A percentile compares a stretch with the other conserved stretches of the same genome.
Evolutionary conservation across 2,113 vertebrate species (phyloP).

Genomic region (Cisticola juncidis): DNA sequence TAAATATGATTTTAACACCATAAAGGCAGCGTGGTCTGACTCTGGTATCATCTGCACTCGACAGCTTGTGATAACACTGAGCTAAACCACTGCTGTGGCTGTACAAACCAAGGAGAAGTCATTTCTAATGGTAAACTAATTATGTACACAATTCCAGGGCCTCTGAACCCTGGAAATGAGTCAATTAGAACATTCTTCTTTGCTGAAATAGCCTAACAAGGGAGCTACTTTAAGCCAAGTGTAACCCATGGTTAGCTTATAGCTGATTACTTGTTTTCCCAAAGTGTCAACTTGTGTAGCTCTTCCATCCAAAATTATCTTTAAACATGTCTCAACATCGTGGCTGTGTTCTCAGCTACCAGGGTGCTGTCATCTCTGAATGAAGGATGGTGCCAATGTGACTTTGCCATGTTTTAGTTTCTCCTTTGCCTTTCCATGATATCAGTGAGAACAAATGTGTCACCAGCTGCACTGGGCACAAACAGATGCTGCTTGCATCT

Average conservation of each 20-base stretch:
- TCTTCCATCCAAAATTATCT: neutral
- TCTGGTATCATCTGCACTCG: accelerated
- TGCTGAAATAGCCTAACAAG: neutral
- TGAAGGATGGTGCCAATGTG: neutral
- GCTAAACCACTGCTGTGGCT: neutral
- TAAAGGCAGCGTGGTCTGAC: neutral
- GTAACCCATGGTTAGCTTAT: neutral
- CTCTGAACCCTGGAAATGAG: neutral
- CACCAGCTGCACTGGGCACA: neutral
- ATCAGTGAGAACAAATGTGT: neutral
- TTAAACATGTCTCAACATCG: neutral
- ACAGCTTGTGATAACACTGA: neutral
- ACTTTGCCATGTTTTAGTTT: neutral
- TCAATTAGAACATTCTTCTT: neutral
- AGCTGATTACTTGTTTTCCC: neutral
- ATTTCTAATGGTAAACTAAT: neutral
- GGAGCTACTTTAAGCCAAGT: neutral
- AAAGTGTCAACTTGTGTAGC: neutral
- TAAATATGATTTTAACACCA: neutral
- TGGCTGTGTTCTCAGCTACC: neutral
- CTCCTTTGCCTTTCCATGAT: neutral
- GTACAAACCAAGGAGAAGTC: neutral
- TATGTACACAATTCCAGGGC: neutral
- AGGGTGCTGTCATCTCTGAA: neutral
- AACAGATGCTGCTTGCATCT: neutral